Evolutionary conservation across 2,888 invertebrate genomes (phyloP).

Genomic region (Digitonthophagus gazella): DNA sequence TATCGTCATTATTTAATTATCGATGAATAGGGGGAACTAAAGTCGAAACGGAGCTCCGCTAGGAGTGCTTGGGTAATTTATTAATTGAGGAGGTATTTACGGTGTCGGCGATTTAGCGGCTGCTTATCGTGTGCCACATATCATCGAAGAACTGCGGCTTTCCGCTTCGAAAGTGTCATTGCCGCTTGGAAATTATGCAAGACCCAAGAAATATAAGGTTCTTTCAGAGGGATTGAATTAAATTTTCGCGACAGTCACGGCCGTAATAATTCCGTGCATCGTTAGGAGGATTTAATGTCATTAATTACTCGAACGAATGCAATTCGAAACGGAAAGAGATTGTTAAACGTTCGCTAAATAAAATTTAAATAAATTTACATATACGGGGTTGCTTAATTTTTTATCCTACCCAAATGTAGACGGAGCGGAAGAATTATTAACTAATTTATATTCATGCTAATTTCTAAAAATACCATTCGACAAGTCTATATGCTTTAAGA

Average conservation of each 20-base stretch:
- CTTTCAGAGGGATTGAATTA: background rate
- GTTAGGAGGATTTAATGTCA: background rate
- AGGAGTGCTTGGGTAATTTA: background rate
- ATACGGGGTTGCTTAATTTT: background rate
- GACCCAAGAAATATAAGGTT: background rate
- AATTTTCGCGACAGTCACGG: background rate
- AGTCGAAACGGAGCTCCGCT: background rate
- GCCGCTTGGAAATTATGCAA: background rate
- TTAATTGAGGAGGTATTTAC: background rate
- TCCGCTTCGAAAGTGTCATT: background rate
- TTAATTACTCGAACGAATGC: background rate
- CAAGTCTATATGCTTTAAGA: no score
- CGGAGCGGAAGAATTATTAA: background rate
- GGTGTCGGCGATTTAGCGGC: background rate
- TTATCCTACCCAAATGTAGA: background rate
- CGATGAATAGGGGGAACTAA: background rate
- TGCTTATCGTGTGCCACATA: background rate
- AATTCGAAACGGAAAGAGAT: background rate
- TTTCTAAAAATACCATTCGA: background rate
- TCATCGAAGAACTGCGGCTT: background rate
- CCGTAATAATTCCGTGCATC: background rate
- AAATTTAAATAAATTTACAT: background rate
- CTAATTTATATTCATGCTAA: background rate
- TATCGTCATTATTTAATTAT: background rate
- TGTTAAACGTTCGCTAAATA: background rate